Percentiles rank a stretch among this genome's conserved stretches.
phyloP scores from a whole-genome alignment of 2,888 invertebrate genomes.

The Conomelus anceps region DNA sequence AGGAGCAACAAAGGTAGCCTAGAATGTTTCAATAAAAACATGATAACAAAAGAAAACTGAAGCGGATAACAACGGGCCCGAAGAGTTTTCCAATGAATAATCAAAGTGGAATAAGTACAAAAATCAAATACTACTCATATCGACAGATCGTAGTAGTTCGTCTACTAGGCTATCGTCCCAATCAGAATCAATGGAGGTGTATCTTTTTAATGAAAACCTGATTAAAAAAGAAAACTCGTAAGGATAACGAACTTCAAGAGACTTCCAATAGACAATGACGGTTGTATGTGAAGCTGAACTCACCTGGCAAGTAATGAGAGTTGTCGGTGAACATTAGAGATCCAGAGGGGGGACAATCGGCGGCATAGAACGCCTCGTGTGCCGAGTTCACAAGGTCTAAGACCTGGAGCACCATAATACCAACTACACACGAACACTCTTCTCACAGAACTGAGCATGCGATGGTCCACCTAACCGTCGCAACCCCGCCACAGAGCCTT shows the following conservation, averaged over 20 bases:
- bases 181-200: neutral
- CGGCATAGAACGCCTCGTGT: conserved; percentile 66
- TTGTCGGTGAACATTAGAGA: conserved; percentile 30
- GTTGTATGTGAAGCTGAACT: no score
- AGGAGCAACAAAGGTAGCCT: no score
- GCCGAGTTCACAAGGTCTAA: conserved; percentile 53
- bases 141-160: no score
- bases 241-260: neutral
- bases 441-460: neutral
- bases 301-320: conserved; percentile 2
- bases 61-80: no score
- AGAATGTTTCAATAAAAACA: no score
- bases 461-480: neutral
- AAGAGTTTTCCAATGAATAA: no score
- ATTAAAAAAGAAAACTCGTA: neutral
- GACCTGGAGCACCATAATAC: conserved; percentile 70
- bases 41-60: no score
- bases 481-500: neutral
- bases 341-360: conserved; percentile 44
- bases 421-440: conserved; percentile 39
- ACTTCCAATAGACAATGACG: neutral
- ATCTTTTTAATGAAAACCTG: neutral
- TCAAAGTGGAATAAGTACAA: no score
- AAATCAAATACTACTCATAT: no score
- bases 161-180: no score